These are phyloP conservation scores for Triplophysa bombifrons DNA, from an alignment of 2,797 vertebrate genomes.

Conservation along the genomic window DNA sequence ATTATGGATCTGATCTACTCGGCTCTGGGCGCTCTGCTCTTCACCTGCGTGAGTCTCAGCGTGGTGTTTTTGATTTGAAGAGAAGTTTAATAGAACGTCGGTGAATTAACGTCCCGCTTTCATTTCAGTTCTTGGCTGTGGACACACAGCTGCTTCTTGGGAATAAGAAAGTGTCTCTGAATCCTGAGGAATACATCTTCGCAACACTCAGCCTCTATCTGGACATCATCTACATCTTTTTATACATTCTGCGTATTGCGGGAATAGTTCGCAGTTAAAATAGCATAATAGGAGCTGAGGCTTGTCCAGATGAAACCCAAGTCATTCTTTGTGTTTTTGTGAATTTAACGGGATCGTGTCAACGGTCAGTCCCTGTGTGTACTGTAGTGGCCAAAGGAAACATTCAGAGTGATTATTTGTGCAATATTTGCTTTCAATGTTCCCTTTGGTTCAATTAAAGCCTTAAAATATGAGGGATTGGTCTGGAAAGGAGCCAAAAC, in stretches of 20 bases:
- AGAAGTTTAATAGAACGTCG: background rate
- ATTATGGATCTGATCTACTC: slow-evolving; percentile 91
- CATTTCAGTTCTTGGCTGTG: slow-evolving; percentile 88
- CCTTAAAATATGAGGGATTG: too few relatives aligned
- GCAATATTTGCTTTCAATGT: too few relatives aligned
- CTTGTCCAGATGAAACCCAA: too few relatives aligned
- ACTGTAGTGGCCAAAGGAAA: too few relatives aligned
- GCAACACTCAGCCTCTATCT: slow-evolving; percentile 93
- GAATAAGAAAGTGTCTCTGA: slow-evolving; percentile 91
- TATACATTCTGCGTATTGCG: slow-evolving; percentile 76
- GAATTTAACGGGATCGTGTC: too few relatives aligned
- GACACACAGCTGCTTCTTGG: slow-evolving; percentile 93
- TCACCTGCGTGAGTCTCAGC: slow-evolving; percentile 85
- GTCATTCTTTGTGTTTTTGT: too few relatives aligned
- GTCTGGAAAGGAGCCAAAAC: too few relatives aligned
- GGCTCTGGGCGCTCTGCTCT: slow-evolving; percentile 89
- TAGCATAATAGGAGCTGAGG: too few relatives aligned
- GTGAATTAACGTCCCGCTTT: background rate
- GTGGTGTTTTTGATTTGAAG: background rate
- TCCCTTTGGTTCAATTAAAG: too few relatives aligned
- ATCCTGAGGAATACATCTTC: slow-evolving; percentile 92
- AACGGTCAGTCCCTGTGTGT: too few relatives aligned
- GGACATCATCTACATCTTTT: slow-evolving; percentile 94
- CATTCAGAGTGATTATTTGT: too few relatives aligned
- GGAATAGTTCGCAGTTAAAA: slow-evolving; percentile 37